Evolutionary conservation across 1,140 invertebrate genomes (phyloP).

Genomic region (Lordiphosa mommai): DNA sequence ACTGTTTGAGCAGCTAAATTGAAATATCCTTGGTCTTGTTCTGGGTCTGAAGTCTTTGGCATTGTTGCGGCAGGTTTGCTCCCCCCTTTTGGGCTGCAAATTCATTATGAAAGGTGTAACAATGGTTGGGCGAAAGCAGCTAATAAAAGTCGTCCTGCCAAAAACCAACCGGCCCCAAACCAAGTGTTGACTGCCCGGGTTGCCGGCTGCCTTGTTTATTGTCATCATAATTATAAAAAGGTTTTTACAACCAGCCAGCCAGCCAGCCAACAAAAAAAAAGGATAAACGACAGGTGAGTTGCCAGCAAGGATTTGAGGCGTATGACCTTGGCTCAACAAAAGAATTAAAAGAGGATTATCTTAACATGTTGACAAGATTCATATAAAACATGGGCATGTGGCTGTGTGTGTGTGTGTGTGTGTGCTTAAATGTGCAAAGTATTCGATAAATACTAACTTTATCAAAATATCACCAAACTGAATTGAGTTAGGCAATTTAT

Average conservation of each 20-base stretch:
- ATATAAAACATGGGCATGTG: slow-evolving; percentile 23
- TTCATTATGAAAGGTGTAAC: slow-evolving; percentile 76
- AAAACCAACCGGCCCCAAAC: slow-evolving; percentile 13
- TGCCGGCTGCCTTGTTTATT: slow-evolving; percentile 60
- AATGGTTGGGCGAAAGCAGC: slow-evolving; percentile 67
- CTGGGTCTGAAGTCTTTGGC: slow-evolving; percentile 8
- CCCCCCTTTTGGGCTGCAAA: slow-evolving; percentile 13
- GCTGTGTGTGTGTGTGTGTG: background rate
- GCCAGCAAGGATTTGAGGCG: slow-evolving; percentile 28
- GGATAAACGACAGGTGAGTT: slow-evolving; percentile 62
- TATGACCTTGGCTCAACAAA: slow-evolving; percentile 69
- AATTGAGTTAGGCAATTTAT: too few species aligned
- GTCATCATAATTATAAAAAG: slow-evolving; percentile 76
- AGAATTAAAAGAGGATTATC: slow-evolving; percentile 74
- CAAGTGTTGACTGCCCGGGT: slow-evolving; percentile 23
- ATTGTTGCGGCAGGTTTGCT: slow-evolving; percentile 59
- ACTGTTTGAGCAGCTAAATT: slow-evolving; percentile 75
- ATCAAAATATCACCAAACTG: too few species aligned
- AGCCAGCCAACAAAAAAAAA: slow-evolving; percentile 28
- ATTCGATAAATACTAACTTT: background rate
- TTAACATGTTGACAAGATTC: slow-evolving; percentile 77
- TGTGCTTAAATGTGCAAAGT: slow-evolving; percentile 9
- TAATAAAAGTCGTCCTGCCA: slow-evolving; percentile 59
- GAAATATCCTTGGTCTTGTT: slow-evolving; percentile 61
- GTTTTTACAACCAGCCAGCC: slow-evolving; percentile 59